phyloP scores from a whole-genome alignment of 2,113 vertebrate species.

The Atrichornis clamosus region DNA sequence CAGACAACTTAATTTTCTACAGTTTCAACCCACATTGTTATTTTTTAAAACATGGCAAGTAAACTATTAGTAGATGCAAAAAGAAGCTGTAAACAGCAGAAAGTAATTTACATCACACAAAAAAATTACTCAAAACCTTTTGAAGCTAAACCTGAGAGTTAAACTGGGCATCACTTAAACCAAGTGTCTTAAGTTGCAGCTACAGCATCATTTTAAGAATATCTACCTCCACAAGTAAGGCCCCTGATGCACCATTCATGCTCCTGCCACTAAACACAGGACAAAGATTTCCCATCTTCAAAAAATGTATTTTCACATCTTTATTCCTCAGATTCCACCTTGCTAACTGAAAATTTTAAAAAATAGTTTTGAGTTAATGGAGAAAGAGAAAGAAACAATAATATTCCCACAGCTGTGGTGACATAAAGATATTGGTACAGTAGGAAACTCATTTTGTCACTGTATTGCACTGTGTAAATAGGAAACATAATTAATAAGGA shows the following conservation, averaged over 20 bases:
- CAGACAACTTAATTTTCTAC: background rate
- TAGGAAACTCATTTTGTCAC: slow-evolving; percentile 18
- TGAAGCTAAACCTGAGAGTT: background rate
- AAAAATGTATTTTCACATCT: background rate
- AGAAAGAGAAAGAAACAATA: background rate
- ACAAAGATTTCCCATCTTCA: background rate
- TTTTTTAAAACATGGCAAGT: background rate
- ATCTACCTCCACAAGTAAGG: background rate
- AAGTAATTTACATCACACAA: background rate
- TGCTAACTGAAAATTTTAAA: background rate
- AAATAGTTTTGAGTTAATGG: background rate
- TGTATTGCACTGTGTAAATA: background rate
- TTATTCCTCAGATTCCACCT: background rate
- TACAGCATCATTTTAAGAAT: background rate
- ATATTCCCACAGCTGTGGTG: background rate
- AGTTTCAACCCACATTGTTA: background rate
- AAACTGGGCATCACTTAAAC: background rate
- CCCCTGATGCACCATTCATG: background rate
- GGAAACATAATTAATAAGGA: slow-evolving; percentile 31
- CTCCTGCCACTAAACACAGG: background rate
- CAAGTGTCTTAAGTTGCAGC: background rate
- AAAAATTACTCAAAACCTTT: background rate
- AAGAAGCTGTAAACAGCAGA: background rate
- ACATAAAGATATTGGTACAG: background rate
- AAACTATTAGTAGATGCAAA: background rate